phyloP scores from a whole-genome alignment of 2,888 invertebrate genomes.

The Pherbina coryleti region DNA sequence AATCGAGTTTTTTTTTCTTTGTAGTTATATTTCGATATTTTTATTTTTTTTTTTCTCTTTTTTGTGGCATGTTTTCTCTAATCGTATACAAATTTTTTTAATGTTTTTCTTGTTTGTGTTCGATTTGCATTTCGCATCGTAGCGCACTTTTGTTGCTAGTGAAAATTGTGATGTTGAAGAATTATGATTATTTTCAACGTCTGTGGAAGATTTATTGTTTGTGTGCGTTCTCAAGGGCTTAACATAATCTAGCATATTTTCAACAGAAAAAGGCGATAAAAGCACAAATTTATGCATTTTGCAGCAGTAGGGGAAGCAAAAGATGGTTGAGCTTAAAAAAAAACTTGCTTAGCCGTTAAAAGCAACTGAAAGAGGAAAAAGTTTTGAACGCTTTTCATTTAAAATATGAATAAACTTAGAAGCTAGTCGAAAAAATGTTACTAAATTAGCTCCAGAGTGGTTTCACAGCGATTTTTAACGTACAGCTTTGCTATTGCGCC shows the following conservation, averaged over 20 bases:
- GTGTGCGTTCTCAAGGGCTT: neutral
- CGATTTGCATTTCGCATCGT: conserved; percentile 2
- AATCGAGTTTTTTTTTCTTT: neutral
- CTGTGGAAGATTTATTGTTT: conserved; percentile 8
- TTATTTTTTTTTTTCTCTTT: neutral
- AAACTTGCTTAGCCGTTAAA: no score
- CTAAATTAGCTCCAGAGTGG: no score
- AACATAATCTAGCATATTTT: neutral
- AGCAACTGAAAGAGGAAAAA: no score
- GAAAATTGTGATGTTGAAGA: conserved; percentile 4
- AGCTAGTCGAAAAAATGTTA: no score
- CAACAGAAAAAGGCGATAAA: neutral
- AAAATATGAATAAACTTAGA: no score
- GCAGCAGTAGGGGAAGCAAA: no score
- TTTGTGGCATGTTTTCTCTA: neutral
- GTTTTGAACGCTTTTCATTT: no score
- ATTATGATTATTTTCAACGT: conserved; percentile 6
- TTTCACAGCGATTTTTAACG: no score
- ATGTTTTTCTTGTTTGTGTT: conserved; percentile 4
- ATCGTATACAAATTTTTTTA: conserved; percentile 21
- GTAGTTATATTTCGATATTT: neutral
- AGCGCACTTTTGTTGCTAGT: neutral
- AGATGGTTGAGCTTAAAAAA: no score
- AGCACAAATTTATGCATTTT: neutral
- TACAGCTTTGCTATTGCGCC: no score